Evolutionary conservation across 2,888 invertebrate genomes (phyloP).

Genomic region (Neelides folsomi): DNA sequence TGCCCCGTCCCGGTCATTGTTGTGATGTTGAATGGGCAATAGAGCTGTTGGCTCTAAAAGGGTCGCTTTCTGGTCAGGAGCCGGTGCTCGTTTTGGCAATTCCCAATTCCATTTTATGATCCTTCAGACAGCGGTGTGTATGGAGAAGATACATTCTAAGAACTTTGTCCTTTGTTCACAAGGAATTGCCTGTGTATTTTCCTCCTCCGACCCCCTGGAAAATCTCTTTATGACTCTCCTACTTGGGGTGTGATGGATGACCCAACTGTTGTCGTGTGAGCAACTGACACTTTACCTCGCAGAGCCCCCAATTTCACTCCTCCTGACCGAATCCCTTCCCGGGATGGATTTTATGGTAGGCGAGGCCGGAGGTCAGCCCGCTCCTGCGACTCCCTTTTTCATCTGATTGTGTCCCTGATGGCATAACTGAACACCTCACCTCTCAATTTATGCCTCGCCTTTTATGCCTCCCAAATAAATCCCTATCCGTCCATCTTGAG

Average conservation of each 20-base stretch:
- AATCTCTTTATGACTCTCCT: slow-evolving; percentile 13
- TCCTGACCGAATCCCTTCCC: no score
- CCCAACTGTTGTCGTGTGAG: slow-evolving; percentile 17
- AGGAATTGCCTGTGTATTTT: background rate
- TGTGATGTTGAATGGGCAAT: slow-evolving; percentile 10
- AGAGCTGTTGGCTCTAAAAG: slow-evolving; percentile 1
- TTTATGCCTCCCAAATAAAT: slow-evolving; percentile 6
- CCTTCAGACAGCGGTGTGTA: no score
- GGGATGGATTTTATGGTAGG: no score
- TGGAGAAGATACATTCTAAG: background rate
- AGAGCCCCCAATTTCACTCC: slow-evolving; percentile 7
- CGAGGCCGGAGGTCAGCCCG: no score
- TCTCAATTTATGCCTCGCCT: slow-evolving; percentile 10
- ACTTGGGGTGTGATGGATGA: slow-evolving; percentile 19
- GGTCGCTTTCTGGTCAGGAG: background rate
- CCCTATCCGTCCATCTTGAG: background rate
- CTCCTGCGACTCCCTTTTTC: no score
- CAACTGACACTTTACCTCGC: slow-evolving; percentile 12
- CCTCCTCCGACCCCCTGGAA: slow-evolving; percentile 7
- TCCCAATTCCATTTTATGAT: no score
- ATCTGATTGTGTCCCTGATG: no score
- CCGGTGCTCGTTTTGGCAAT: background rate
- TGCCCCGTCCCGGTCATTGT: slow-evolving; percentile 8
- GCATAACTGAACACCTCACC: slow-evolving; percentile 3
- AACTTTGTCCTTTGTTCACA: background rate